Evolutionary conservation across 2,888 invertebrate species (phyloP).

Genomic region (Microctonus hyperodae): DNA sequence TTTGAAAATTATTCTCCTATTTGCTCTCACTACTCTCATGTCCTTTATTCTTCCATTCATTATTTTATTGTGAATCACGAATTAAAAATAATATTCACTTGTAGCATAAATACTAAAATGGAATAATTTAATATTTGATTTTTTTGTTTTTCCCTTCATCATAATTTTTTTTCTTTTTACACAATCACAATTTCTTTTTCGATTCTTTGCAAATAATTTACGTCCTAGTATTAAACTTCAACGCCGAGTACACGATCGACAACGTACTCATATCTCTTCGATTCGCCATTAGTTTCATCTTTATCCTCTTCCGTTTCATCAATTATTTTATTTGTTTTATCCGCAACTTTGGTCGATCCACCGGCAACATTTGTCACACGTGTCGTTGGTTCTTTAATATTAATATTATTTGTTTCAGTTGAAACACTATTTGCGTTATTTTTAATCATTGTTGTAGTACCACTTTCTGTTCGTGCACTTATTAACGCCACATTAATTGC

Average conservation of each 20-base stretch:
- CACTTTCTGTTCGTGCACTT: slow-evolving; percentile 29
- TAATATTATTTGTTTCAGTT: slow-evolving; percentile 23
- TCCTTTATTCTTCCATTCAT: background rate
- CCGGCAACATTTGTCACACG: slow-evolving; percentile 37
- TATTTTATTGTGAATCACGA: background rate
- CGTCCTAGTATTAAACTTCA: slow-evolving; percentile 72
- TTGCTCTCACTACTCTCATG: background rate
- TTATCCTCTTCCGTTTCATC: slow-evolving; percentile 28
- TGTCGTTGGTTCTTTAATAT: slow-evolving; percentile 32
- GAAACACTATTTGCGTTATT: slow-evolving; percentile 25
- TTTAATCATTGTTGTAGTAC: slow-evolving; percentile 8
- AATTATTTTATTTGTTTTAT: slow-evolving; percentile 29
- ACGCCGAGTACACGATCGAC: slow-evolving; percentile 85
- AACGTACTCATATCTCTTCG: slow-evolving; percentile 79
- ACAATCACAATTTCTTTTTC: background rate
- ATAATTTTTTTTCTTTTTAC: slow-evolving; percentile 17
- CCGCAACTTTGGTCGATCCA: slow-evolving; percentile 34
- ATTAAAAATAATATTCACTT: background rate
- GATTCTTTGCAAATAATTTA: background rate
- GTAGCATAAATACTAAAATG: background rate
- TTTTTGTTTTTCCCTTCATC: slow-evolving; percentile 4
- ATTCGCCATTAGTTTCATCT: slow-evolving; percentile 61
- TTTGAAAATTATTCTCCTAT: background rate
- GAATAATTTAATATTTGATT: slow-evolving; percentile 3
- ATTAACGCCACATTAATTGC: slow-evolving; percentile 29